Base-by-base conservation (phyloP, 2,888 invertebrate species). In the Philhelius pedissequus region DNA sequence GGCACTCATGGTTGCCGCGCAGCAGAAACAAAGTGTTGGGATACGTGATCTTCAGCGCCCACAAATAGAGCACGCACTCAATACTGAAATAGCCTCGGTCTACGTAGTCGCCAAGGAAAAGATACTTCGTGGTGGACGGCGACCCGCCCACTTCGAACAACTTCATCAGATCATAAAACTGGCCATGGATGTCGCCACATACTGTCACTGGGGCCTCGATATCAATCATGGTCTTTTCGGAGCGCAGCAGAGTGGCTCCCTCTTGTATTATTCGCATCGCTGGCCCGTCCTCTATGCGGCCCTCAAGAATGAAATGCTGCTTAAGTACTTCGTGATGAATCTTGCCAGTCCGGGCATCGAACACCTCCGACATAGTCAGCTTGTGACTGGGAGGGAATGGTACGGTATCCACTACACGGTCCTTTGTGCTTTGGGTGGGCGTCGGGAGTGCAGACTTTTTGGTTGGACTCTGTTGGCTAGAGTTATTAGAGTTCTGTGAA, bases 151-250 rank as follows among this genome's bases (percentile, higher is more conserved):
- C 98, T 94, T 99, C 98, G 94, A 99, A 99, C 92, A 99, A 93
- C 94, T 99, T 99, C 98, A 99, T 98, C 94, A 99, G 95, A 94
- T 99, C 99, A 94, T 98, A 99, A 94, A 98, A 99, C 94, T 99
- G 98, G 90, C 99, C 99, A 93, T 99, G 99, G 92, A 99, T 98
- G 93, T 99, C 99, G 90, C 99, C 99, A 94, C 99, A 99, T 88
- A 99, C 98, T 54, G 99, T 99, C 92, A 99, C 99, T 89, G 99
- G 99, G 90, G 99, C 99, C 94, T 99, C 99, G 92, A 99, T 98
- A 93, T 99, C 99, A 92, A 99, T 98, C 98, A 99, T 98, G 89
- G 98, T 99, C 93, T 98, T 98, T 93, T 99, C 99, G 91, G 97
- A 88, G 35, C 89, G 88, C 91, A 99, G 94, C 90, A 99, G 94